Evolutionary conservation across 2,888 invertebrate species (phyloP), one percentile per base, ranked within the genome.

Genomic region (Megalurothrips usitatus): DNA sequence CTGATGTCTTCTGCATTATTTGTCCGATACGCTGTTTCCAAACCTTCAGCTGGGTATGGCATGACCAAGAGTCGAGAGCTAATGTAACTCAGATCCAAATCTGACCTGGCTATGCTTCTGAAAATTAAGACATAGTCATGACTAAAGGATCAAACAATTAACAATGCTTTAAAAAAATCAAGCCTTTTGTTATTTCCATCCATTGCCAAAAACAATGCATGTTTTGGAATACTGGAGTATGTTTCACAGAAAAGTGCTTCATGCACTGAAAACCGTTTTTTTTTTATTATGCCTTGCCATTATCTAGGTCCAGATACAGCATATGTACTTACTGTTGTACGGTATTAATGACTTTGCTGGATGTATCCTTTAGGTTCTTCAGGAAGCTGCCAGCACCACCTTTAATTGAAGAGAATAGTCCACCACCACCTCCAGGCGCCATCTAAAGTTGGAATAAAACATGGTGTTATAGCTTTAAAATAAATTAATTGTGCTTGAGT

Each of bases 341-440:
- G 63, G 97, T 96, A 87, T 98, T 96, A 93, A 98, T 97, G 78
- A 99, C 97, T 90, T 97, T 98, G 63, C 94, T 94, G 28, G 98
- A 97, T 0, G 97, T 98, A 86, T 98, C 98, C 87, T 97, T 97
- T 48, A 99, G 89, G 86, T 97, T 98, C 86, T 96, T 97, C 82
- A 98, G 89, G 85, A 98, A 93, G 85, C 93, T 96, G 2, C 97
- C 96, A 34, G 98, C 97, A 80, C 97, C 97, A 43, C 97, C 97
- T 86, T 93, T 94, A 52, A 98, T 89, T 0, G 96, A 96, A 4
- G 95, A 94, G 88, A 96, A 94, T 43, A 96, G 87, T 47, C 95
- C 94, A 19, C 91, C 89, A 28, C 84, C 84, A 34, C 83, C 80
- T n/a, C 79, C 49, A 9, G 80, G 58, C 8, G 58, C 28, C 49